Percentiles rank a stretch among this genome's conserved stretches.
Conservation (phyloP, 2,113 vertebrate species). For the Cebus imitator region DNA sequence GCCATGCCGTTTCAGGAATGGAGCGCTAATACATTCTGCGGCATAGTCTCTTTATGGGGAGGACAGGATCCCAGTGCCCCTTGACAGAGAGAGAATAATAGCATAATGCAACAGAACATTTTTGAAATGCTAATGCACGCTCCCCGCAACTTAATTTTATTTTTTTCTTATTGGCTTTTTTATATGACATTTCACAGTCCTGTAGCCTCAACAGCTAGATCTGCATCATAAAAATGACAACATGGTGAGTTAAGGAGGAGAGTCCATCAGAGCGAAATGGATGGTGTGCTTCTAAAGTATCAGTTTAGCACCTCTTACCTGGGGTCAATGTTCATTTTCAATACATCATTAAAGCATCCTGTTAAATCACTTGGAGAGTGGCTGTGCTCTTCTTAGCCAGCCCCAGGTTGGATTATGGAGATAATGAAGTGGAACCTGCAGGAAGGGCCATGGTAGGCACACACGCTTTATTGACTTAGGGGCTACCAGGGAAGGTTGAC, state of each 20-base stretch:
- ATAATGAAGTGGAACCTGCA: conserved; percentile 82
- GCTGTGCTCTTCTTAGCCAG: conserved; percentile 67
- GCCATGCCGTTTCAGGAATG: background rate
- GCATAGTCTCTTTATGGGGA: conserved; percentile 52
- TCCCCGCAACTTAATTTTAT: conserved; percentile 84
- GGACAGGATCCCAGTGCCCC: conserved; percentile 74
- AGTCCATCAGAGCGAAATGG: conserved; percentile 79
- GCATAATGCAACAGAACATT: conserved; percentile 68
- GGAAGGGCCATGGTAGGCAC: conserved; percentile 53
- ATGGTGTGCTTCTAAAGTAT: conserved; percentile 82
- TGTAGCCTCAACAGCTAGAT: conserved; percentile 79
- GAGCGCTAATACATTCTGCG: conserved; percentile 44
- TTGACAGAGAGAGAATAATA: conserved; percentile 78
- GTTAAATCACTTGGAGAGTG: conserved; percentile 83
- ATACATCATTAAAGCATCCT: conserved; percentile 83
- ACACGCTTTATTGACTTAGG: conserved; percentile 76
- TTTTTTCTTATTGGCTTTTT: conserved; percentile 82
- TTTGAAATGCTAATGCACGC: conserved; percentile 84
- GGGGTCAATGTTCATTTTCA: conserved; percentile 85
- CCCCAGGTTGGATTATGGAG: conserved; percentile 78
- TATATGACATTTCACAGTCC: conserved; percentile 86
- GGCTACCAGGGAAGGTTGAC: conserved; percentile 67
- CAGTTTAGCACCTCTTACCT: conserved; percentile 85
- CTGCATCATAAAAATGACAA: conserved; percentile 84
- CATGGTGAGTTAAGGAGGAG: conserved; percentile 81